Evolutionary conservation across 2,113 vertebrate genomes (phyloP).

Genomic region (Pygoscelis adeliae): DNA sequence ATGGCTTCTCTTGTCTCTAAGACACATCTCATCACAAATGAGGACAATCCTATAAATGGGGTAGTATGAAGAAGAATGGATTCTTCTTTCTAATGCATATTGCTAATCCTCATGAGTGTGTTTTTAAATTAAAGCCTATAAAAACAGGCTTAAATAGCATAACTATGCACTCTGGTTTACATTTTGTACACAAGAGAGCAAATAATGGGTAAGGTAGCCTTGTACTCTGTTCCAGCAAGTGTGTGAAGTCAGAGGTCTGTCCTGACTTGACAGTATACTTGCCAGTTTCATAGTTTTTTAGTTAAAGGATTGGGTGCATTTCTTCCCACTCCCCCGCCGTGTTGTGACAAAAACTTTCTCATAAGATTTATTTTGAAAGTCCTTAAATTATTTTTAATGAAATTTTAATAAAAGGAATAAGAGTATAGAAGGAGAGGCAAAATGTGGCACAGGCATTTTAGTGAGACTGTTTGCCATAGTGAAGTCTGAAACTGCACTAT

Average conservation of each 20-base stretch:
- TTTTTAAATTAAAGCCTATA: not conserved
- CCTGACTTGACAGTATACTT: not conserved
- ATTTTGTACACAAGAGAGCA: not conserved
- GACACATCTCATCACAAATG: not conserved
- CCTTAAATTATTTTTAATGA: not conserved
- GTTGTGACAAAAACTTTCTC: not conserved
- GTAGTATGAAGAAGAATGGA: not conserved
- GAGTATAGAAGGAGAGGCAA: not conserved
- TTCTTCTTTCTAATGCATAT: not conserved
- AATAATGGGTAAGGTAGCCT: not conserved
- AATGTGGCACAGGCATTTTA: not conserved
- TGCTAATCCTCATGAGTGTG: not conserved
- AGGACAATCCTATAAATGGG: not conserved
- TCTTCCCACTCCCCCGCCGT: fast-evolving
- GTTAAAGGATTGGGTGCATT: not conserved
- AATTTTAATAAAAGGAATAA: not conserved
- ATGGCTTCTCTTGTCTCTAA: not conserved
- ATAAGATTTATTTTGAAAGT: not conserved
- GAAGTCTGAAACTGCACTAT: not conserved
- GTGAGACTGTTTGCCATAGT: not conserved
- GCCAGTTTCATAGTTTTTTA: not conserved
- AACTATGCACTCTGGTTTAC: not conserved
- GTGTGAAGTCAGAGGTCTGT: not conserved
- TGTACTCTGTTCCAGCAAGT: not conserved
- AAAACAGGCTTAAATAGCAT: not conserved